Evolutionary conservation across 2,797 vertebrate species (phyloP), one percentile per base, ranked within the genome.

Genomic region (Zenarchopterus dispar): DNA sequence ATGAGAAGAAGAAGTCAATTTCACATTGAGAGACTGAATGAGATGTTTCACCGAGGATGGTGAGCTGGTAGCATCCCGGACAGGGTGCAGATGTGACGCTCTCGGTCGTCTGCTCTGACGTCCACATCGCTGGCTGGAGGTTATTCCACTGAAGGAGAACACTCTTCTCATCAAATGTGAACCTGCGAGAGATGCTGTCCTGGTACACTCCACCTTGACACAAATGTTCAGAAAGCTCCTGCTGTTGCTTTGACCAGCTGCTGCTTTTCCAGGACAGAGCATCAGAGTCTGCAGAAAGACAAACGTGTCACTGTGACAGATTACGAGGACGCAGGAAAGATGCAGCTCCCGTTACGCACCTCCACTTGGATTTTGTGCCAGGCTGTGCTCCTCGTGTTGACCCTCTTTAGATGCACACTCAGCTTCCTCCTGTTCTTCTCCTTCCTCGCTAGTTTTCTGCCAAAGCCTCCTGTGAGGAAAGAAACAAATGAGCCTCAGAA

Each of bases 161-260:
- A 3, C 93, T 88, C 80, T 82, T 93, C 24, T 94, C 85, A 0
- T 86, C 74, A 0, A 91, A 91, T 31, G 84, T 75, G 89, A 96
- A 98, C 86, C 88, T 94, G 60, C 78, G 90, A 42, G 91, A 84
- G 73, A 96, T 21, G 73, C 95, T 98, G 88, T 96, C 94, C 55
- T 85, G 84, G 69, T 92, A 86, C 77, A 97, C 67, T 15, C 50
- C 68, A 23, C 88, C 89, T 62, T 87, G 90, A 62, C 63, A 42
- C 23, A 96, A 73, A 71, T 95, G 94, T 51, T 93, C 89, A 1
- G 73, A 80, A 73, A 96, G 59, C 17, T 90, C 82, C 48, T 81
- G 73, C 41, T 74, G 93, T 18, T 94, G 92, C 47, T 79, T 64
- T 15, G 47, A 26, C 95, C 96, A 97, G 19, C 90, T 66, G 58